Base-by-base conservation (phyloP, 2,113 vertebrate species). In the Camelus dromedarius region DNA sequence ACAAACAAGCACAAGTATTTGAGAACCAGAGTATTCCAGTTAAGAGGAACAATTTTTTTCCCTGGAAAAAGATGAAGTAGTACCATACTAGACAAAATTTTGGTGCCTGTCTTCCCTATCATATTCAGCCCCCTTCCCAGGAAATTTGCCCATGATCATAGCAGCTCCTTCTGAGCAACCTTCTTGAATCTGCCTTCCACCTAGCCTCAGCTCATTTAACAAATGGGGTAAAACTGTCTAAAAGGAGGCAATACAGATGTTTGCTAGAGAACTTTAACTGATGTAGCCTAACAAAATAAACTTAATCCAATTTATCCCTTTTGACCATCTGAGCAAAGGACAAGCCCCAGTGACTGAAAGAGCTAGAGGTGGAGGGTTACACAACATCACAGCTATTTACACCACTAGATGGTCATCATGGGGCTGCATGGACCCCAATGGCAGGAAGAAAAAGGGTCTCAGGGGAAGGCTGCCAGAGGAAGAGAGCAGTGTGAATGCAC, bases 51-150 rank as follows among this genome's bases (percentile, higher is more conserved):
- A 42, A 6, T n/a, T 73, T 80, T 93, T 30, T 80, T 79, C 46
- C 50, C n/a, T 75, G 22, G 28, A 73, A 89, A 89, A 97, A 88
- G 56, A 81, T 79, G 62, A 97, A 80, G 28, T 13, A 83, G n/a
- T 92, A 79, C 22, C 54, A 79, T 58, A 79, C 28, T 52, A 92
- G 12, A 83, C 8, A 88, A 90, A 93, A 58, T 38, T 72, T 32
- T 67, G n/a, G 30, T 54, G 30, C 26, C 73, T 80, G 32, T 79
- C 20, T 91, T 24, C 46, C 35, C 48, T 32, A 83, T 72, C 7
- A 72, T 20, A 94, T 42, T 83, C 54, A 84, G 64, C 38, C 11
- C 38, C 84, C 38, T 60, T 88, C n/a, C 76, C 42, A 89, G 66
- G 48, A 89, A 85, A 94, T 89, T 3, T 92, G 42, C 24, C 38